Evolutionary conservation across 1,140 invertebrate species (phyloP).

Genomic region (Aphelenchoides fujianensis): DNA sequence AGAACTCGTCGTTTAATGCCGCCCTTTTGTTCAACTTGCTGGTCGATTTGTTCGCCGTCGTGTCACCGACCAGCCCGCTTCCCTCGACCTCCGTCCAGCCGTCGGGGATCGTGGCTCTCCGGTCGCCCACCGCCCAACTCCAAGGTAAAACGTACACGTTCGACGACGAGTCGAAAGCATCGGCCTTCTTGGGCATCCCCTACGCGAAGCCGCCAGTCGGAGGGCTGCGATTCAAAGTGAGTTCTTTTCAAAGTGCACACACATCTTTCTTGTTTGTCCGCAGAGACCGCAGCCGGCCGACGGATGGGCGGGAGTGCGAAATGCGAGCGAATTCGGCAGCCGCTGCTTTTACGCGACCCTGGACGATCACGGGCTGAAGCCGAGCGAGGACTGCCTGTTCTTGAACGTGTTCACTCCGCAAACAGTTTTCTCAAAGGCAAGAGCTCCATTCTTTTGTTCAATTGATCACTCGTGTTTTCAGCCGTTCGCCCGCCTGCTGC

Average conservation of each 20-base stretch:
- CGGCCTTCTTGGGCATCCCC: conserved; percentile 78
- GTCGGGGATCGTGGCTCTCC: conserved; percentile 3
- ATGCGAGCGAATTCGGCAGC: conserved; percentile 33
- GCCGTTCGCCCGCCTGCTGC: conserved; percentile 65
- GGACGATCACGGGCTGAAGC: conserved; percentile 71
- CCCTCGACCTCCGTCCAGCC: conserved; percentile 32
- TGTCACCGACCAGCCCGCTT: no score
- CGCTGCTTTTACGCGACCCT: not conserved
- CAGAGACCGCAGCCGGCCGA: conserved; percentile 30
- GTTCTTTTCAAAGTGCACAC: conserved; percentile 2
- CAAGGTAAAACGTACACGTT: conserved; percentile 70
- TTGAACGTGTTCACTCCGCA: conserved; percentile 71
- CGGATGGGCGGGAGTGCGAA: conserved; percentile 18
- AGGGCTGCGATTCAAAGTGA: conserved; percentile 35
- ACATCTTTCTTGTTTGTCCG: not conserved
- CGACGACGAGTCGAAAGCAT: conserved; percentile 75
- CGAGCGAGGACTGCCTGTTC: conserved; percentile 71
- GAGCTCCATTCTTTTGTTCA: no score
- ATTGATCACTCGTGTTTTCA: not conserved
- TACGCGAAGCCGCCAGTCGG: conserved; percentile 40
- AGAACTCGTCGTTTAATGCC: no score
- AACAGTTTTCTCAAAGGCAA: no score
- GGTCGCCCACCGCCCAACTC: not conserved
- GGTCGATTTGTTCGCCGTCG: no score
- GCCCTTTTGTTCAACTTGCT: no score